phyloP scores from a whole-genome alignment of 2,797 vertebrate species.

The Acropternis orthonyx region DNA sequence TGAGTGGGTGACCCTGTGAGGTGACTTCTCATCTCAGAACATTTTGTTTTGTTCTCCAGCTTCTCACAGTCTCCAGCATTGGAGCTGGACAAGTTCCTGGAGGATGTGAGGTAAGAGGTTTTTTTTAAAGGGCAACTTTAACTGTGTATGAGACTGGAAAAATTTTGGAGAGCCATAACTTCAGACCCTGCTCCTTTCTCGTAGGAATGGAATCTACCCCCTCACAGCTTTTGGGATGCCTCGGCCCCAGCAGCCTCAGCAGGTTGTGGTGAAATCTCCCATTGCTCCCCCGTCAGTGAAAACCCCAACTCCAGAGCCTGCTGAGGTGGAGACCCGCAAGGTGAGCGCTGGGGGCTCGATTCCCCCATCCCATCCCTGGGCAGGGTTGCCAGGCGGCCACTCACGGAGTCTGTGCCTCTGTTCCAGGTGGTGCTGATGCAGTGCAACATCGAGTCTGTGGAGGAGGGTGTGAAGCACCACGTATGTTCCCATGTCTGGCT shows the following conservation, averaged over 20 bases:
- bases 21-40: not conserved
- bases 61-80: slow-evolving; percentile 96
- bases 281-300: slow-evolving; percentile 94
- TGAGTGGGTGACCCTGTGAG: not conserved
- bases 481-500: slow-evolving; percentile 71
- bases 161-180: not conserved
- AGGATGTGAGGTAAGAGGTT: slow-evolving; percentile 89
- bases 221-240: slow-evolving; percentile 95
- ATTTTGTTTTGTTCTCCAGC: slow-evolving; percentile 63
- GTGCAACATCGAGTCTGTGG: slow-evolving; percentile 96
- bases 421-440: slow-evolving; percentile 96
- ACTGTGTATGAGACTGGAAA: not conserved
- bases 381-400: not conserved
- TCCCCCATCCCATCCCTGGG: rapidly evolving
- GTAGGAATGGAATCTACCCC: slow-evolving; percentile 96
- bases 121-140: not conserved
- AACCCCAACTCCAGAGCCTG: slow-evolving; percentile 93
- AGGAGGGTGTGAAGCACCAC: slow-evolving; percentile 94
- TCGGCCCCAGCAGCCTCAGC: slow-evolving; percentile 92
- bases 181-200: not conserved
- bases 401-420: not conserved
- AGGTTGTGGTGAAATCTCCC: slow-evolving; percentile 92
- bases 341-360: slow-evolving; percentile 51
- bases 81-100: slow-evolving; percentile 97
- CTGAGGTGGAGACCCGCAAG: slow-evolving; percentile 96